A percentile compares a stretch with the other conserved stretches of the same genome.
phyloP scores from a whole-genome alignment of 2,888 invertebrate species.

The Lathronympha strigana region DNA sequence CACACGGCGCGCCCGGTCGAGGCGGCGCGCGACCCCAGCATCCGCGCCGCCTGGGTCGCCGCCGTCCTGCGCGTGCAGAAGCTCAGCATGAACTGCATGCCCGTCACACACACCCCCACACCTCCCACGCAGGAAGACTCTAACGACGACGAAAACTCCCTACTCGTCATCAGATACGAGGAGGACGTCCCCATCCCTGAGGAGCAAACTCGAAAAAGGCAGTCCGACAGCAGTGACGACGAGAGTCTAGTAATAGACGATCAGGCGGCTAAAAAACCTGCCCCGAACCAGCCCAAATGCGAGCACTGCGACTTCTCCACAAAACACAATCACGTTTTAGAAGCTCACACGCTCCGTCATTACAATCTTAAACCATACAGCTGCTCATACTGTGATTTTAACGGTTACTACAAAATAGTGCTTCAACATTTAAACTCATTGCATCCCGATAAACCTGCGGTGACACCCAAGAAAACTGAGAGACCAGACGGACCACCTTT shows the following conservation, averaged over 20 bases:
- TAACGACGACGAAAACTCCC: constrained; percentile 59
- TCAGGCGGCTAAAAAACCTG: constrained; percentile 41
- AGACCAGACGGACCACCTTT: constrained; percentile 50
- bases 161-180: constrained; percentile 70
- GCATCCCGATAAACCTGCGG: constrained; percentile 56
- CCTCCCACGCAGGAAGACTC: constrained; percentile 6
- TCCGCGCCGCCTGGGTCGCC: constrained; percentile 64
- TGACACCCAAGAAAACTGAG: constrained; percentile 42
- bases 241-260: constrained; percentile 63
- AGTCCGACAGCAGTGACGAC: constrained; percentile 62
- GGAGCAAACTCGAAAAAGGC: constrained; percentile 39
- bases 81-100: constrained; percentile 50
- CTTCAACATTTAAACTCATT: constrained; percentile 56
- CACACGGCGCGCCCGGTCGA: constrained; percentile 58
- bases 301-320: constrained; percentile 58
- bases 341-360: constrained; percentile 74
- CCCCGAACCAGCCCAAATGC: constrained; percentile 50
- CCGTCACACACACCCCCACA: background rate
- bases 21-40: constrained; percentile 57
- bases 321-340: constrained; percentile 52
- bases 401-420: constrained; percentile 56
- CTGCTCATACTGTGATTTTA: constrained; percentile 71
- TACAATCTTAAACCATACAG: constrained; percentile 71
- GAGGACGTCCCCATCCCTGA: constrained; percentile 62
- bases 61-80: constrained; percentile 59